phyloP scores from a whole-genome alignment of 2,113 vertebrate genomes.

The Istiophorus platypterus region DNA sequence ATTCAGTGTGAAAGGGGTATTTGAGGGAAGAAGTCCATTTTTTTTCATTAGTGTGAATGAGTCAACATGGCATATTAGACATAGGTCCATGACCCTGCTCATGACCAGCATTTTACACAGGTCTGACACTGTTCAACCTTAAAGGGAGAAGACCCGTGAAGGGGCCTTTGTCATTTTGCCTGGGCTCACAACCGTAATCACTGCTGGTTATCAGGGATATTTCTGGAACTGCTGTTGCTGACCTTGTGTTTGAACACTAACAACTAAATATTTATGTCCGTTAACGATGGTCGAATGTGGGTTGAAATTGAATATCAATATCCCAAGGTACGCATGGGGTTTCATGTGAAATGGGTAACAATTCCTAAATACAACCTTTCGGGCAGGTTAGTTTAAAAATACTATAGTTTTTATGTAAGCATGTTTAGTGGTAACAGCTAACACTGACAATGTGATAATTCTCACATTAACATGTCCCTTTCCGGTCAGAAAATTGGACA shows the following conservation, averaged over 20 bases:
- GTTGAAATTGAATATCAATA: too few relatives aligned
- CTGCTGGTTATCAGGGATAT: not conserved
- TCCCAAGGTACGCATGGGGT: not conserved
- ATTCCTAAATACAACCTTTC: too few relatives aligned
- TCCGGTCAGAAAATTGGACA: too few relatives aligned
- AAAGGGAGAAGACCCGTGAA: not conserved
- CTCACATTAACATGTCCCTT: too few relatives aligned
- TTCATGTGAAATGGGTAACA: not conserved
- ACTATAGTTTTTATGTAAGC: too few relatives aligned
- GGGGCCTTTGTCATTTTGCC: not conserved
- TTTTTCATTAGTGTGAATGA: slow-evolving; percentile 20
- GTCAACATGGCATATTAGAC: slow-evolving; percentile 11
- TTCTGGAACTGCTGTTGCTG: not conserved
- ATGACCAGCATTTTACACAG: not conserved
- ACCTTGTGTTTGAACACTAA: not conserved
- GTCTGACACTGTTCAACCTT: not conserved
- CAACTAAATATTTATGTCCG: too few relatives aligned
- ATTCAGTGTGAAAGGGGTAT: not conserved
- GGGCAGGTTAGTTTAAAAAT: too few relatives aligned
- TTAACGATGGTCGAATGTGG: too few relatives aligned
- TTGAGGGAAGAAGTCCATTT: not conserved
- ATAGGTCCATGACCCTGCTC: not conserved
- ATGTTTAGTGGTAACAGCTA: too few relatives aligned
- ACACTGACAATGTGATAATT: too few relatives aligned
- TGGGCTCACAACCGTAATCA: slow-evolving; percentile 5